Percentiles rank a stretch among this genome's conserved stretches.
phyloP scores from a whole-genome alignment of 64 coral and sea anemone species.

The Actinia equina region DNA sequence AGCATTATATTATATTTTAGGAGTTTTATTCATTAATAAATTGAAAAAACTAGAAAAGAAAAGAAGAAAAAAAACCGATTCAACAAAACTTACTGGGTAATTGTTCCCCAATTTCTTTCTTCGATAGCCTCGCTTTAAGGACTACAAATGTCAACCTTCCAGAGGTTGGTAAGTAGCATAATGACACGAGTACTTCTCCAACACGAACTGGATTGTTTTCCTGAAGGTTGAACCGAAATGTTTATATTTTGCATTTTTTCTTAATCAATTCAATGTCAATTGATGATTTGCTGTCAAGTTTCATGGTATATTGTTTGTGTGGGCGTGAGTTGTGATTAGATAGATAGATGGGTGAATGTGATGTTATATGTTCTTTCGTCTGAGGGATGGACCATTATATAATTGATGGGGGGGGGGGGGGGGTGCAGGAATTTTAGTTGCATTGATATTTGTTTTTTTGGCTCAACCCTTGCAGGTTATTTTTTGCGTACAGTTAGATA shows the following conservation, averaged over 20 bases:
- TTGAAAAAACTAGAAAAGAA: not conserved
- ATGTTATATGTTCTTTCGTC: not conserved
- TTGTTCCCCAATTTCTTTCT: conserved; percentile 37
- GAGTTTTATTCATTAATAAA: too few relatives aligned
- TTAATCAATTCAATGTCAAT: not conserved
- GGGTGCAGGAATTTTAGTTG: too few relatives aligned
- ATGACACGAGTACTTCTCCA: conserved; percentile 86
- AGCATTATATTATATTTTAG: too few relatives aligned
- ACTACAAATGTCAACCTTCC: conserved; percentile 95
- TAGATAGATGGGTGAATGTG: not conserved
- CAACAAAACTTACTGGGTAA: conserved; percentile 44
- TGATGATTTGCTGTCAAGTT: not conserved
- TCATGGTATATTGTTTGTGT: not conserved
- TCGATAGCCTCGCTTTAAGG: conserved; percentile 88
- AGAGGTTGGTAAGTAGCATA: conserved; percentile 96
- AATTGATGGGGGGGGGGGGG: too few relatives aligned
- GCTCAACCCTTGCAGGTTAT: too few relatives aligned
- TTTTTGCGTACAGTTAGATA: too few relatives aligned
- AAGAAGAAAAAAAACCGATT: not conserved
- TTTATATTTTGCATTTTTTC: not conserved
- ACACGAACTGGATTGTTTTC: conserved; percentile 44
- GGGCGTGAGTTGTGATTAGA: not conserved
- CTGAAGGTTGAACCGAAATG: conserved; percentile 10
- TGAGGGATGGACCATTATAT: not conserved
- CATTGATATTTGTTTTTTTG: too few relatives aligned